Evolutionary conservation across 2,888 invertebrate genomes (phyloP), one percentile per base, ranked within the genome.

Genomic region (Diloba caeruleocephala): DNA sequence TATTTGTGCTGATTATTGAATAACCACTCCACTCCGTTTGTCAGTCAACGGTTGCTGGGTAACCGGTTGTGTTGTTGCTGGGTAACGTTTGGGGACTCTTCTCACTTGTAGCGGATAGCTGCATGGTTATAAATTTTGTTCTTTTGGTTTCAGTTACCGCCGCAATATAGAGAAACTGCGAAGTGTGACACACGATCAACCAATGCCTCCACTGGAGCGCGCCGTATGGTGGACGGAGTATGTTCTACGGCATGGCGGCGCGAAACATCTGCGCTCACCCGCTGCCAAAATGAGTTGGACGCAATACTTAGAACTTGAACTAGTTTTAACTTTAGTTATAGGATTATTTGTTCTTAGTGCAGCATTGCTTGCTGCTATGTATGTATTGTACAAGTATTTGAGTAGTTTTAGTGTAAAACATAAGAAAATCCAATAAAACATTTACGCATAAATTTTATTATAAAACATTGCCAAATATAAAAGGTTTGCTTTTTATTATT

Each of bases 201-300:
- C 72, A 0, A 56, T 64, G 66, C 25, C 39, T 7, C 71, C 84
- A 0, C 19, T 84, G 25, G 81, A 84, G 12, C 85, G 87, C 5
- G 89, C 90, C 0, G 72, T 92, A 9, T 92, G 90, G 90, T 93
- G 92, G 92, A 88, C 84, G n/a, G 93, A 94, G 65, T 84, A 93
- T 65, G 84, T 92, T 1, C 55, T 92, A 15, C 76, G 90, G 2
- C 86, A 91, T 55, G 78, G 82, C 8, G 88, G 91, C 0, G 86
- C 89, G 0, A 68, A 49, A 13, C 90, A 92, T 55, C 74, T 93
- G 1, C 81, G 85, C 7, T 77, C 88, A 13, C 87, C 89, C 0
- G 68, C 75, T 2, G 81, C 81, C 25, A 78, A 81, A 52, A 74
- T 84, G 25, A 38, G 76, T 2, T 77, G 75, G 76, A 3, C 57